Evolutionary conservation across 2,888 invertebrate species (phyloP), one percentile per base, ranked within the genome.

Genomic region (Orthosia cruda): DNA sequence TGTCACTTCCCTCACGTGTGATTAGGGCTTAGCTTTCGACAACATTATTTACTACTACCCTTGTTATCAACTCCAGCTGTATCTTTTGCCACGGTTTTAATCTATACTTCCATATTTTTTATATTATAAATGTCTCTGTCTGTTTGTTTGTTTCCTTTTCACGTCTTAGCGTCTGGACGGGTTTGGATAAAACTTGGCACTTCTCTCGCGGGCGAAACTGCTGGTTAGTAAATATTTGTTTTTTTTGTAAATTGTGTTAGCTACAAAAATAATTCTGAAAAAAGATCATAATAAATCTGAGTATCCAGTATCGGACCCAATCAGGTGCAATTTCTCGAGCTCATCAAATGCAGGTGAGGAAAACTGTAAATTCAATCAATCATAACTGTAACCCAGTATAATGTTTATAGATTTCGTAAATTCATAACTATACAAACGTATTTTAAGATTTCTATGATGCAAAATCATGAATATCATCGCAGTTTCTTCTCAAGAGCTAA

Each of bases 1-100:
- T 76, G 73, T 50, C 57, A 65, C 49, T 70, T 72, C 59, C 55
- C 71, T 26, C 58, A 71, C 65, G 62, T 78, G 74, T 18, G 64
- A 40, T 52, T 67, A 40, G 40, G 40, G 40, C 40, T 40, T 40
- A 54, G 26, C 9, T 55, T 66, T 50, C 55, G 50, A 69, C 26
- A 61, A 65, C 16, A 23, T 50, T 65, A 72, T 72, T 58, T 47
- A 75, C 61, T 58, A 26, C 40, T 58, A 26, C 40, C 13, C n/a
- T 20, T 3, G 40, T 55, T 62, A 55, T 55, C 3, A 32, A 61
- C 11, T 50, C 18, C 5, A 50, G n/a, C 45, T 62, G 32, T 62
- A 20, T 16, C 9, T 32, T 75, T 20, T 18, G 4, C n/a, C n/a
- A 40, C 32, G 40, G 0, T n/a, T n/a, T 40, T 40, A 40, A 40